phyloP scores from a whole-genome alignment of 1,140 invertebrate species.

The Saccostrea echinata region DNA sequence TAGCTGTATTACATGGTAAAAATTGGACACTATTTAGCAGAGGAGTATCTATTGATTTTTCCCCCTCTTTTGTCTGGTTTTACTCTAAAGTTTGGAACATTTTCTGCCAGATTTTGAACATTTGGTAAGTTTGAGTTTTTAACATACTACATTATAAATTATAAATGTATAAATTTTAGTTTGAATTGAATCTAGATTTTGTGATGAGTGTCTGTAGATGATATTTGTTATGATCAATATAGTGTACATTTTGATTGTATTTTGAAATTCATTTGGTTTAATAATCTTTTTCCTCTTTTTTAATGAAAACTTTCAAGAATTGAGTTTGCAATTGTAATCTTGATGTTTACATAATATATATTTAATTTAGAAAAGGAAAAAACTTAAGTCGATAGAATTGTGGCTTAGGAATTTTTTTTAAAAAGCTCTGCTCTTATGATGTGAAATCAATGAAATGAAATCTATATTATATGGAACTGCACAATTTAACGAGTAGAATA shows the following conservation, averaged over 20 bases:
- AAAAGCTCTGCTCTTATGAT: neutral
- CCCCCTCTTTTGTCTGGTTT: conserved; percentile 4
- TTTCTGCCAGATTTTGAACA: neutral
- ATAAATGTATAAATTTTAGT: neutral
- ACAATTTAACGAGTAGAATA: neutral
- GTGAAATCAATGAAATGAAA: neutral
- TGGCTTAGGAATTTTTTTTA: neutral
- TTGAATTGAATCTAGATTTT: no score
- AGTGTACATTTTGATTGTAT: neutral
- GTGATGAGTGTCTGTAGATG: no score
- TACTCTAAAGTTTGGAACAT: conserved; percentile 26
- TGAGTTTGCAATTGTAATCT: neutral
- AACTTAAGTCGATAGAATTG: neutral
- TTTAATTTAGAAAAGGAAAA: neutral
- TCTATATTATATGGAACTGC: neutral
- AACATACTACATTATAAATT: neutral
- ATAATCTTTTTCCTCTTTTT: neutral
- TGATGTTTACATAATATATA: neutral
- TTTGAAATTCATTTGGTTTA: neutral
- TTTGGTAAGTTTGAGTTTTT: neutral
- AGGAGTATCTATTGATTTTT: neutral
- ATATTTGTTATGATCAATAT: no score
- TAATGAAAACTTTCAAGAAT: neutral
- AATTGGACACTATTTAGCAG: conserved; percentile 31
- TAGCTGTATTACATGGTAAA: conserved; percentile 15